Percentiles rank a stretch among this genome's conserved stretches.
Evolutionary conservation across 2,888 invertebrate genomes (phyloP).

Genomic region (Zootermopsis nevadensis): DNA sequence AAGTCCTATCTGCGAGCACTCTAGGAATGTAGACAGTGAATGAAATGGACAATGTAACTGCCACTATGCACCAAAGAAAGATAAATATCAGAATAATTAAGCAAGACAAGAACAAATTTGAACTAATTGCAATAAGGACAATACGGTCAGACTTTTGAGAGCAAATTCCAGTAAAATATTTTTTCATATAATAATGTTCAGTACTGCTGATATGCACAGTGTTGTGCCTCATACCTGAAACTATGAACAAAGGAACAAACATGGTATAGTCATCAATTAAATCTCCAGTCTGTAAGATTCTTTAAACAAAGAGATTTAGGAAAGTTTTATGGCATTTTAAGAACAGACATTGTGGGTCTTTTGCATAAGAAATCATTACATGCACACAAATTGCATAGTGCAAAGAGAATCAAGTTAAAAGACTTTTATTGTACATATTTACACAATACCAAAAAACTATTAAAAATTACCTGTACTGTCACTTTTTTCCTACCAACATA

Average conservation of each 20-base stretch:
- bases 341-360: too few relatives aligned
- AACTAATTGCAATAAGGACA: too few relatives aligned
- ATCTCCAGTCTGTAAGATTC: too few relatives aligned
- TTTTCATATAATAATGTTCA: neutral
- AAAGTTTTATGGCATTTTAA: too few relatives aligned
- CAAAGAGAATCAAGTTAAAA: too few relatives aligned
- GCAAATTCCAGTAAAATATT: neutral
- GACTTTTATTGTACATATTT: too few relatives aligned
- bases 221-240: neutral
- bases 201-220: conserved; percentile 27
- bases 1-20: neutral
- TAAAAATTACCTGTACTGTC: too few relatives aligned
- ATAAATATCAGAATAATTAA: neutral
- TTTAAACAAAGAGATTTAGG: too few relatives aligned
- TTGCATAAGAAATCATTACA: too few relatives aligned
- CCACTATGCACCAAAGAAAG: conserved; percentile 35
- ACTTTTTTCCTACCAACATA: too few relatives aligned
- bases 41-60: conserved; percentile 27
- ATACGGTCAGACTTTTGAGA: neutral
- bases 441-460: too few relatives aligned
- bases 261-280: neutral
- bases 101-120: neutral
- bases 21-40: neutral
- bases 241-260: neutral
- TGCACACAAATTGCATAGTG: too few relatives aligned